Evolutionary conservation across 2,888 invertebrate species (phyloP), one percentile per base, ranked within the genome.

Genomic region (Listrodromus nycthemerus): DNA sequence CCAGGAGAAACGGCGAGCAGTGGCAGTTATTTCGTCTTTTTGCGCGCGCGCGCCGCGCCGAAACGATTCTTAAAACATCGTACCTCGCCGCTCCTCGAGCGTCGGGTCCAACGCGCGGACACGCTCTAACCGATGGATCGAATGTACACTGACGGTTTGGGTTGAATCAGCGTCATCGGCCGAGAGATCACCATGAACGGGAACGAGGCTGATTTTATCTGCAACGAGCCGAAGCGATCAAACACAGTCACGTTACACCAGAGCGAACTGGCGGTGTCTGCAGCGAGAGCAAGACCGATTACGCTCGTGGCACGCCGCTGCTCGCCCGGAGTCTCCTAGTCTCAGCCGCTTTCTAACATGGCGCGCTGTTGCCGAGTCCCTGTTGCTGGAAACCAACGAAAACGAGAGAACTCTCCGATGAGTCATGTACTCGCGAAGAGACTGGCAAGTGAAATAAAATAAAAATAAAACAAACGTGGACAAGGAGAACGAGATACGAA

Each of bases 351-450:
- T 7, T 52, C 67, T 55, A 66, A 82, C 73, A 74, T 24, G 69
- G 21, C 61, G 80, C 66, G 63, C 67, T 69, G 77, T 80, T 80
- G 80, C 67, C 73, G 80, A 69, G 71, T 71, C 73, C n/a, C 71
- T 58, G 52, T 66, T 27, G 41, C 63, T 70, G 63, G 16, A 75
- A 81, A 71, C 41, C 19, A 77, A 77, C 80, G 71, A 73, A 55
- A 24, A 45, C 67, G 73, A 80, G 73, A 77, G 55, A 52, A 67
- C 27, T 80, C 58, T 79, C 58, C 63, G 24, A 70, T 83, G 83
- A 80, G 67, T 83, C 83, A 83, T 70, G 55, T 63, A 74, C 63
- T 55, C 52, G 52, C 73, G 6, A 24, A 58, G 19, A 37, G 48
- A 65, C n/a, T n/a, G 33, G 24, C 48, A 75, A 55, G 67, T 52